phyloP scores from a whole-genome alignment of 2,113 vertebrate species.

The Syrrhaptes paradoxus region DNA sequence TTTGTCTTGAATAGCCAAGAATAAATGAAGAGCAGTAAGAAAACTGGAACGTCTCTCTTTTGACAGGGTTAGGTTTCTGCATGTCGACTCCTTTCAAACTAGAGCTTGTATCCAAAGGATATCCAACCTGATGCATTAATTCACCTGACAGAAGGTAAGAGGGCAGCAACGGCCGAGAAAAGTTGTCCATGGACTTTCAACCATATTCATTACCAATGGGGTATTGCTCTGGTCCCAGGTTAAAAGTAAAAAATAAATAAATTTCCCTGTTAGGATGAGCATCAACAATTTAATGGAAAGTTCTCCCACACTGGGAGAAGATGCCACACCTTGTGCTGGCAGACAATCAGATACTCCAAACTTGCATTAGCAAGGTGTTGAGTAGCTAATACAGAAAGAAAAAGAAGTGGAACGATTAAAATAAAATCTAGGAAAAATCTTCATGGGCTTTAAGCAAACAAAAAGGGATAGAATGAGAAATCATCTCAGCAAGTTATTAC shows the following conservation, averaged over 20 bases:
- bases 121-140: fast-evolving
- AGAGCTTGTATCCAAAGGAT: background rate
- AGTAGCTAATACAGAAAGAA: background rate
- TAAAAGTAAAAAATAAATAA: background rate
- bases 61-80: background rate
- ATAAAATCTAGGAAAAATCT: background rate
- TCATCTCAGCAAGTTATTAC: background rate
- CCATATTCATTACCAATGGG: background rate
- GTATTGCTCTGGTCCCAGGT: background rate
- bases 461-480: background rate
- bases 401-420: background rate
- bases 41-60: background rate
- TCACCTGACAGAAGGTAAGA: background rate
- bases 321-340: background rate
- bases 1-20: background rate
- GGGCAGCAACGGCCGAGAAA: background rate
- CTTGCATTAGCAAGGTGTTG: background rate
- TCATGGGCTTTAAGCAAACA: background rate
- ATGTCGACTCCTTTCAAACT: background rate
- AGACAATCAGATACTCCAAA: background rate
- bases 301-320: background rate
- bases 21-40: background rate
- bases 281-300: background rate
- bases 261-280: background rate
- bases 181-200: background rate